Percentiles rank a stretch among this genome's conserved stretches.
Conservation (phyloP, 2,888 invertebrate genomes). For the Masnerella sp. region DNA sequence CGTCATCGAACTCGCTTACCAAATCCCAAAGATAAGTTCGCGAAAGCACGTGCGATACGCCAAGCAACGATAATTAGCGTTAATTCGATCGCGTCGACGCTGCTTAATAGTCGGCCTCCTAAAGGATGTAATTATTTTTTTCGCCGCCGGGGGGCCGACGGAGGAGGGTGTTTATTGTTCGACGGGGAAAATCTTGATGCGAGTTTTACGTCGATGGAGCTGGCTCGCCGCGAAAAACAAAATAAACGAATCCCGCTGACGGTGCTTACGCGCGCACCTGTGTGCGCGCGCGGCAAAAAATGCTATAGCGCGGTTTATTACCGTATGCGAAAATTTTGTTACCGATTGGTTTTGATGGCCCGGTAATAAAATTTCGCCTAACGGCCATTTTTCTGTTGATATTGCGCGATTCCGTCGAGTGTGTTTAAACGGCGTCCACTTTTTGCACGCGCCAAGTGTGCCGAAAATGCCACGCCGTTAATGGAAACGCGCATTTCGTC, state of each 20-base stretch:
- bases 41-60: slow-evolving; percentile 57
- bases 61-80: slow-evolving; percentile 58
- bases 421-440: slow-evolving; percentile 22
- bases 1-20: slow-evolving; percentile 59
- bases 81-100: slow-evolving; percentile 57
- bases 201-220: slow-evolving; percentile 39
- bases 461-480: slow-evolving; percentile 13
- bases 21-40: slow-evolving; percentile 54
- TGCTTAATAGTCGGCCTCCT: slow-evolving; percentile 50
- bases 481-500: slow-evolving; percentile 18
- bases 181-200: slow-evolving; percentile 47
- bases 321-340: slow-evolving; percentile 29
- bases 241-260: slow-evolving; percentile 35
- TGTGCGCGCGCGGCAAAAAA: not conserved
- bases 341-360: slow-evolving; percentile 50
- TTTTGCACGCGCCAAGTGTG: slow-evolving; percentile 14
- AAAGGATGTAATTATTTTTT: slow-evolving; percentile 55
- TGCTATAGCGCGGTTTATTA: slow-evolving; percentile 21
- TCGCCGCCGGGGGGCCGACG: not conserved
- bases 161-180: slow-evolving; percentile 43
- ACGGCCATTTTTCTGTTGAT: slow-evolving; percentile 35
- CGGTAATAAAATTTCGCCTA: slow-evolving; percentile 37
- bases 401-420: slow-evolving; percentile 22
- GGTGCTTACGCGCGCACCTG: slow-evolving; percentile 3
- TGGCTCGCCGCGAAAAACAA: slow-evolving; percentile 28